phyloP scores from a whole-genome alignment of 2,888 invertebrate species.

The Cryptophagus acutangulus region DNA sequence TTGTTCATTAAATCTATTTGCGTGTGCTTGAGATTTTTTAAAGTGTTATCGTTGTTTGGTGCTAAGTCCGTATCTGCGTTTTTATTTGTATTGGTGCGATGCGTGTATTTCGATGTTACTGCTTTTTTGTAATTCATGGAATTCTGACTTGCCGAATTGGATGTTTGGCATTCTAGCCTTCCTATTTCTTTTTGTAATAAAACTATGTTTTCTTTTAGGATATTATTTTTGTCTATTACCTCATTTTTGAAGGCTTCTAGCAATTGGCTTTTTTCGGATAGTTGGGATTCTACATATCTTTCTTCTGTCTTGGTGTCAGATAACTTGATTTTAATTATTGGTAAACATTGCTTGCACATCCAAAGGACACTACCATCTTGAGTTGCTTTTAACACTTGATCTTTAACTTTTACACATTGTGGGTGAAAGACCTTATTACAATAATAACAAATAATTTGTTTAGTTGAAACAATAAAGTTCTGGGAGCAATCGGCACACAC shows the following conservation, averaged over 20 bases:
- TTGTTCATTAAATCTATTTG: background rate
- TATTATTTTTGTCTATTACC: background rate
- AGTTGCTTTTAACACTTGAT: background rate
- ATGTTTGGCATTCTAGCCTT: background rate
- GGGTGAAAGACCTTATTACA: background rate
- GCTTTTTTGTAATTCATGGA: background rate
- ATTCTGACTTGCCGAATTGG: background rate
- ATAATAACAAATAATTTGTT: background rate
- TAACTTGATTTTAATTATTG: background rate
- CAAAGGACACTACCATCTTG: background rate
- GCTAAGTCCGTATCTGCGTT: background rate
- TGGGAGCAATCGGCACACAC: background rate
- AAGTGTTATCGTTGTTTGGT: background rate
- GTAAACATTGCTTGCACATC: background rate
- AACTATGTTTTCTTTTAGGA: background rate
- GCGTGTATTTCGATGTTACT: background rate
- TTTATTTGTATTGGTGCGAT: background rate
- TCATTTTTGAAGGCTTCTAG: background rate
- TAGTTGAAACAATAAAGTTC: background rate
- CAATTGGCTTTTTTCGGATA: background rate
- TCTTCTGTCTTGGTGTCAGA: background rate
- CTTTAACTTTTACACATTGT: background rate
- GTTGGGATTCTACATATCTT: background rate
- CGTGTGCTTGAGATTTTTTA: background rate
- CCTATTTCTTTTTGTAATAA: constrained; percentile 1